Conservation (phyloP, 2,113 vertebrate species). For the Emydura subglobosa region DNA sequence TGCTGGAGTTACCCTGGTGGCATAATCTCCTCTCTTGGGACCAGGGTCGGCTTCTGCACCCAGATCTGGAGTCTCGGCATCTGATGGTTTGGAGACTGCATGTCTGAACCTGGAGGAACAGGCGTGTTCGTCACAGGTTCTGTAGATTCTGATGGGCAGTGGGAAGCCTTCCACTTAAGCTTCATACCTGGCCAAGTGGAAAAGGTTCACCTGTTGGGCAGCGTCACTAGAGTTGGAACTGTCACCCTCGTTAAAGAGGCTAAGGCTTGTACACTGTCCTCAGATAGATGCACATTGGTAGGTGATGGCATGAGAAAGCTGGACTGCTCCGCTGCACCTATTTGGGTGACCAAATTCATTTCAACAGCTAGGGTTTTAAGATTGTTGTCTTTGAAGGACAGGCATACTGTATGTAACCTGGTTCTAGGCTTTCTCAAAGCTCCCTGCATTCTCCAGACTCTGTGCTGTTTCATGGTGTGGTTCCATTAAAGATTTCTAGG, state of each 20-base stretch:
- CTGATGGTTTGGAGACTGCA: too few species aligned
- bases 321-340: background rate
- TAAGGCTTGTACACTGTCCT: background rate
- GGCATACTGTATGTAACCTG: background rate
- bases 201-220: too few species aligned
- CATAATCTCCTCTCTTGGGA: too few species aligned
- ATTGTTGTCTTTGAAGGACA: background rate
- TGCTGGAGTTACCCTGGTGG: too few species aligned
- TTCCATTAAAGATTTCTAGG: background rate
- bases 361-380: background rate
- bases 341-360: background rate
- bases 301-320: background rate
- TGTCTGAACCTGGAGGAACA: too few species aligned
- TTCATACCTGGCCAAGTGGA: too few species aligned
- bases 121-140: too few species aligned
- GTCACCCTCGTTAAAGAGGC: background rate
- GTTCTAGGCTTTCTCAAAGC: background rate
- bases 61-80: too few species aligned
- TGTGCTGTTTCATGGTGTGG: background rate
- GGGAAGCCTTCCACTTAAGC: too few species aligned
- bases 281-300: background rate
- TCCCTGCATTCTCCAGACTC: background rate
- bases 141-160: too few species aligned
- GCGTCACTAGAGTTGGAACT: background rate
- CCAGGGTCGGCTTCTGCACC: too few species aligned